Base-by-base conservation (phyloP, 2,113 vertebrate species). In the Tetrax tetrax region DNA sequence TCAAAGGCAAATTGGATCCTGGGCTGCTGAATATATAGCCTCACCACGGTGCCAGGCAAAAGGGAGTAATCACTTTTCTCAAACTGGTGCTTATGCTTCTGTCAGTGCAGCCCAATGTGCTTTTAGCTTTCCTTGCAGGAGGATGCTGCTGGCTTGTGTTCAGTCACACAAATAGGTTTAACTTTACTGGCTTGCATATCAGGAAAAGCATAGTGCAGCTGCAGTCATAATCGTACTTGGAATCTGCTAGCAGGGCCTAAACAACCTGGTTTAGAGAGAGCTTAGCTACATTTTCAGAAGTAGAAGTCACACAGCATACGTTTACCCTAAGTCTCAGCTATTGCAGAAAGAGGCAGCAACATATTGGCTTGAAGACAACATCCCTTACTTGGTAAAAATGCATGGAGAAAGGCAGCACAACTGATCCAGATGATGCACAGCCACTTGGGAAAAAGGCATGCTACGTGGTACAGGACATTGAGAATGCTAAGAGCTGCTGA, bases 381-480 rank as follows among this genome's bases (percentile, higher is more conserved):
- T 24, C 21, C 12, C 3, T 66, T 92, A 7, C 6, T 33, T 35
- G 45, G 45, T 61, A 35, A 89, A 83, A 91, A 72, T 27, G 33
- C 3, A 4, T 12, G 28, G 14, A 72, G 59, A 76, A 93, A 77
- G 31, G 19, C 24, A 57, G 37, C 10, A 33, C 0, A 4, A 56
- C 11, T 29, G 17, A 84, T 25, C 12, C 0, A 1, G 50, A 21
- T 61, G 64, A 81, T 47, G 71, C 27, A 14, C 29, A 83, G 29
- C 8, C 41, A 33, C 50, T 17, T 35, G n/a, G 18, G 33, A 43
- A 59, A 81, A 63, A 23, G 27, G 4, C 5, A 4, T 31, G 8
- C 43, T 59, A 3, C 14, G 1, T 53, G 50, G 7, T 57, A 64
- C 0, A 1, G 0, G 0, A 31, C 27, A 11, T 0, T 41, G 64